Evolutionary conservation across 2,888 invertebrate genomes (phyloP).

Genomic region (Acleris laterana): DNA sequence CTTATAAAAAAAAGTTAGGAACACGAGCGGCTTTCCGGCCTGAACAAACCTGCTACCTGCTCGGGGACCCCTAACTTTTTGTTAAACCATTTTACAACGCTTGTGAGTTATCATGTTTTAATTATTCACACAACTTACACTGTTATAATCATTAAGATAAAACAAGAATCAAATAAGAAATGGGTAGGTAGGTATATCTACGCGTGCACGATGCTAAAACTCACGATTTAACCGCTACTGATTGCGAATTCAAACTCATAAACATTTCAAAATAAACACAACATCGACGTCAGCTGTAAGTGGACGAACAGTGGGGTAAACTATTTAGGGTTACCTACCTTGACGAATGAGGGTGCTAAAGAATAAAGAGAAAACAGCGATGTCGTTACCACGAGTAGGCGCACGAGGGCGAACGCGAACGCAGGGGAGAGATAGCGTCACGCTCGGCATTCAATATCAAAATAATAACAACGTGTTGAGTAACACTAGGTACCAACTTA

Average conservation of each 20-base stretch:
- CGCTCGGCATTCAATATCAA: constrained; percentile 18
- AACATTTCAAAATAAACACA: constrained; percentile 47
- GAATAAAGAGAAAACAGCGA: constrained; percentile 70
- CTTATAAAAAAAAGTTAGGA: constrained; percentile 55
- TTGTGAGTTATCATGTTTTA: constrained; percentile 13
- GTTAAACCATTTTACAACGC: constrained; percentile 36
- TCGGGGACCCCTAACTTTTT: constrained; percentile 54
- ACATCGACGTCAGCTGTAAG: constrained; percentile 44
- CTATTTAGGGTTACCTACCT: constrained; percentile 68
- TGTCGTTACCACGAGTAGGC: constrained; percentile 60
- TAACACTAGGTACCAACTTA: constrained; percentile 40
- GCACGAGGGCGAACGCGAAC: constrained; percentile 44
- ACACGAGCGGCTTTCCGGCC: constrained; percentile 67
- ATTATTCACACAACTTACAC: constrained; percentile 2
- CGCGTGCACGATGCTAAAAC: constrained; percentile 8
- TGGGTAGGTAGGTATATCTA: not conserved
- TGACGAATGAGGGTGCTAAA: constrained; percentile 72
- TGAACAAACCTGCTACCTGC: constrained; percentile 72
- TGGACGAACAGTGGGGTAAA: constrained; percentile 57
- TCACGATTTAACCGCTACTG: not conserved
- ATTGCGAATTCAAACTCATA: constrained; percentile 12
- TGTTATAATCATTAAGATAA: constrained; percentile 3
- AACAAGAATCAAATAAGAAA: constrained; percentile 1
- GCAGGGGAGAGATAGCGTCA: constrained; percentile 32
- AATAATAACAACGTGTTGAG: constrained; percentile 32